Evolutionary conservation across 1,140 invertebrate genomes (phyloP), one percentile per base, ranked within the genome.

Genomic region (Glossosoma conforme): DNA sequence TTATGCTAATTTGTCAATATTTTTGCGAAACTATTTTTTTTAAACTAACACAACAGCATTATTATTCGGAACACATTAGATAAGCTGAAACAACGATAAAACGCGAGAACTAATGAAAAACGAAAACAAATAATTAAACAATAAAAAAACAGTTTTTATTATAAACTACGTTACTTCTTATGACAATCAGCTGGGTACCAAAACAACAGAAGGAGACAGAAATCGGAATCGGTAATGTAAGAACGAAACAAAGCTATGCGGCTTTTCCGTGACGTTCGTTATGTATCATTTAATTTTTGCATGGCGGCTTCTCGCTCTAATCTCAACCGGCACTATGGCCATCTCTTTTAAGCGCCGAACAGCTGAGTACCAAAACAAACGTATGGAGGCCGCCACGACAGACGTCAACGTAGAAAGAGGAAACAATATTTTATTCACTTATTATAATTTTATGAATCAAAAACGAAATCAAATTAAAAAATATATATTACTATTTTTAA

Each of bases 311-410:
- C 65, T 61, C 61, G 37, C 61, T 68, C 63, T 28, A 59, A 58
- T 65, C 24, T 58, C 22, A 50, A 6, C 15, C 1, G 36, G 43
- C 14, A 10, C 9, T 25, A 42, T 51, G 33, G 33, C 35, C 21
- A 25, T 37, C 44, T 25, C 64, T 61, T 62, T 65, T 28, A 60
- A 66, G 63, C 14, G 53, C 41, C 61, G 57, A 73, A 73, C 72
- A 74, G 72, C 72, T 74, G 72, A 74, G 70, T 71, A 74, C 72
- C 72, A 75, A 72, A 75, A 75, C 72, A 75, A 75, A 72, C 37
- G 56, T 28, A 52, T 42, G 42, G 30, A 17, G 25, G 24, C 2
- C 9, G 13, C 40, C 17, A 11, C 36, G 46, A 41, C 36, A 15
- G 22, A 35, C 36, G 24, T 41, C 11, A 17, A 13, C 3, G 32